A percentile compares a stretch with the other conserved stretches of the same genome.
These are phyloP conservation scores for Cyphomyrus plagiostoma DNA, from an alignment of 2,113 vertebrate species.

Conservation along the genomic window DNA sequence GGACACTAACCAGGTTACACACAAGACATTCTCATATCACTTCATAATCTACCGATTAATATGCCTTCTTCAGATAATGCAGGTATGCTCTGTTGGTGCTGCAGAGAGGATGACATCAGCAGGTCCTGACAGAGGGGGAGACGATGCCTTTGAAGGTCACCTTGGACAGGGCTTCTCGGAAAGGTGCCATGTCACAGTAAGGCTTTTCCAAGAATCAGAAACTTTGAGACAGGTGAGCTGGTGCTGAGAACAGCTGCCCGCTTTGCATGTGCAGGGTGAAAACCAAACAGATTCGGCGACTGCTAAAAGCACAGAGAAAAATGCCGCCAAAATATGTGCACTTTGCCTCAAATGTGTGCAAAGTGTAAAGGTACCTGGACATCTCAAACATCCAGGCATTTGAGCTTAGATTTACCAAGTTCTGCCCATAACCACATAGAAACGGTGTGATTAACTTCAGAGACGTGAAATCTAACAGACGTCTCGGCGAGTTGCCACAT, in stretches of 20 bases:
- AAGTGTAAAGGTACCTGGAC: neutral
- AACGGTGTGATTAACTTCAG: conserved; percentile 29
- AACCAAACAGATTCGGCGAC: neutral
- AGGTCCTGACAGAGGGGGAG: neutral
- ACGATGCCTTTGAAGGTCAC: conserved; percentile 5
- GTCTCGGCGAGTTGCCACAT: conserved; percentile 35
- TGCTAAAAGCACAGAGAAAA: neutral
- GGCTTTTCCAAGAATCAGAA: neutral
- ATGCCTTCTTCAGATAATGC: neutral
- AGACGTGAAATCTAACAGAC: conserved; percentile 8
- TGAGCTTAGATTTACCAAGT: neutral
- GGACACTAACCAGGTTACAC: neutral
- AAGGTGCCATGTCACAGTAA: neutral
- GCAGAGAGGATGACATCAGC: neutral
- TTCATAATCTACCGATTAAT: neutral
- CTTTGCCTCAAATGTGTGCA: neutral
- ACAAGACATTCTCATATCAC: neutral
- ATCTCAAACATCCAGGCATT: neutral
- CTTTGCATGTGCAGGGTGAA: neutral
- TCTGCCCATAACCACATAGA: too few relatives aligned
- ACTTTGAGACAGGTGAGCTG: neutral
- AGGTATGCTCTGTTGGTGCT: neutral
- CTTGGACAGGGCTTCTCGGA: conserved; percentile 24
- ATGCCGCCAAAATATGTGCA: neutral
- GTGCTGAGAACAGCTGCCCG: neutral